phyloP scores from a whole-genome alignment of 2,113 vertebrate genomes.

The Microtus montanus region DNA sequence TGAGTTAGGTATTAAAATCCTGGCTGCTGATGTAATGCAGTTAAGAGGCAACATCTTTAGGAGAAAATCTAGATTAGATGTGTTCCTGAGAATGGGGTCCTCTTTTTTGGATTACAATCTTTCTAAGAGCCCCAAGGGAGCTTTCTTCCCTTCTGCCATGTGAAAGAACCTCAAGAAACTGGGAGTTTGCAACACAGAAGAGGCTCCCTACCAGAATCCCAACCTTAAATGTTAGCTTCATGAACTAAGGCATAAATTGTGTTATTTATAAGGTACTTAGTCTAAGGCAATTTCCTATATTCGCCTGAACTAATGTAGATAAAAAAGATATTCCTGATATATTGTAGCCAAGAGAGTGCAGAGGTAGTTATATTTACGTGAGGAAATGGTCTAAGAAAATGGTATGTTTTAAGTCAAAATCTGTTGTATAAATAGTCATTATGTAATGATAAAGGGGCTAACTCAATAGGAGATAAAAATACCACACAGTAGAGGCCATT shows the following conservation, averaged over 20 bases:
- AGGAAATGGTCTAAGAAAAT: neutral
- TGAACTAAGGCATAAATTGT: neutral
- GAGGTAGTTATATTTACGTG: neutral
- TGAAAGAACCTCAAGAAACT: neutral
- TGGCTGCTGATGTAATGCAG: neutral
- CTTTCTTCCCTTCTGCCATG: neutral
- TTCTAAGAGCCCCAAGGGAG: neutral
- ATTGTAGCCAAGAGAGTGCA: neutral
- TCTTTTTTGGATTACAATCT: neutral
- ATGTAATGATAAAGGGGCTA: neutral
- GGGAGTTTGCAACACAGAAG: neutral
- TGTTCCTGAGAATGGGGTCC: neutral
- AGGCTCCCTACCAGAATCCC: neutral
- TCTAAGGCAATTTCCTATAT: neutral
- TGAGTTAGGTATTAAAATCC: neutral
- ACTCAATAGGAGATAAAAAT: neutral
- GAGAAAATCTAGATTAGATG: neutral
- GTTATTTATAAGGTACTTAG: neutral
- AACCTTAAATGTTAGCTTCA: neutral
- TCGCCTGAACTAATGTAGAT: neutral
- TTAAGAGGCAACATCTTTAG: neutral
- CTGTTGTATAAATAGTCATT: neutral
- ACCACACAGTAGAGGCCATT: neutral
- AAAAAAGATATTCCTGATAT: neutral
- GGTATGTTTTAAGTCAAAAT: neutral